Conservation (phyloP, 2,113 vertebrate genomes). For the Scytalopus superciliaris region DNA sequence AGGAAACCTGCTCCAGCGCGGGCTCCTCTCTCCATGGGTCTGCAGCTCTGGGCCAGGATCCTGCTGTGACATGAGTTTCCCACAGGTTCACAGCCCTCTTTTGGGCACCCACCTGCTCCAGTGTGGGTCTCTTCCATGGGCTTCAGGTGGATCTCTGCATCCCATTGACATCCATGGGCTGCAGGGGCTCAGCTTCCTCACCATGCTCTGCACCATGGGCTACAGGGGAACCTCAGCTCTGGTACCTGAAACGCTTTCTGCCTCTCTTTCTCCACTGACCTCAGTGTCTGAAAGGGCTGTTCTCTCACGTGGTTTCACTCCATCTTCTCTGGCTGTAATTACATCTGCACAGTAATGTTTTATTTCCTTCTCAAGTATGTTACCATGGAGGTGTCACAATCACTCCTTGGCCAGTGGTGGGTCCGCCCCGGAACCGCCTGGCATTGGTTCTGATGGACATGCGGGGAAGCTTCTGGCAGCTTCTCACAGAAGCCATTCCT, state of each 20-base stretch:
- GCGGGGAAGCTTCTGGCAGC: background rate
- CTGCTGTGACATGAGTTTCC: background rate
- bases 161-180: background rate
- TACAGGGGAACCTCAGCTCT: background rate
- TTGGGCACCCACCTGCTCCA: accelerated
- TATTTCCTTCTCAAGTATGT: background rate
- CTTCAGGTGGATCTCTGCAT: background rate
- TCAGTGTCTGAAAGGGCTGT: background rate
- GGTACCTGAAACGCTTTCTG: background rate
- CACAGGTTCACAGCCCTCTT: background rate
- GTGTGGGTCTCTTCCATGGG: accelerated
- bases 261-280: background rate
- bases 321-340: background rate
- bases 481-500: background rate
- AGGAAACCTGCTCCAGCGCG: background rate
- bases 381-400: background rate
- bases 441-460: background rate
- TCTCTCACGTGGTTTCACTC: background rate
- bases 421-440: background rate
- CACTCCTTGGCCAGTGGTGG: background rate
- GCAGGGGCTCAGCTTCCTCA: background rate
- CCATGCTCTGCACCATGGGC: accelerated
- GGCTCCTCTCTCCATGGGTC: background rate
- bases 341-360: background rate
- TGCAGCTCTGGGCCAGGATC: background rate